A percentile compares a stretch with the other conserved stretches of the same genome.
These are phyloP conservation scores for Hydractinia symbiolongicarpus DNA, from an alignment of 30 jellyfish, hydroid and myxozoan species.

Conservation along the genomic window DNA sequence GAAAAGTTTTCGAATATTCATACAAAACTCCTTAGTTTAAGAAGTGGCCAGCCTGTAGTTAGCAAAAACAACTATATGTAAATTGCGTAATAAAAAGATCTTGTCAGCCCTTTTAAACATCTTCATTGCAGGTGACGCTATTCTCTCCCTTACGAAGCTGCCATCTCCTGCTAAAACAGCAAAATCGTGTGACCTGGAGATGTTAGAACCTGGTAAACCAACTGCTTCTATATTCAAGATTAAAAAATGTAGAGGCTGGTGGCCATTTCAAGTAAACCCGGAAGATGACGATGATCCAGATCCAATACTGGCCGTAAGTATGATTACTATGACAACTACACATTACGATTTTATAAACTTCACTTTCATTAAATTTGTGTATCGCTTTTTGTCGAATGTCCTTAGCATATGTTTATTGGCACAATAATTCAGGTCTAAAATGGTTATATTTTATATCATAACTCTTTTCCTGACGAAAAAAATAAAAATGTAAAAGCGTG, in stretches of 20 bases:
- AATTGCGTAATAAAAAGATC: neutral
- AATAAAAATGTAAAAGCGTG: no score
- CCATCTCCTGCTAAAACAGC: constrained; percentile 90
- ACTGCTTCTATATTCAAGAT: constrained; percentile 69
- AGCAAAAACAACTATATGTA: neutral
- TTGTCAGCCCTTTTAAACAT: neutral
- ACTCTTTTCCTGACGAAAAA: no score
- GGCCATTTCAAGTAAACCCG: constrained; percentile 86
- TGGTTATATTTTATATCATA: no score
- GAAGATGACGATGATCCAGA: constrained; percentile 96
- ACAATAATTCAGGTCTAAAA: no score
- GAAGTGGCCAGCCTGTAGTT: no score
- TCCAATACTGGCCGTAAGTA: constrained; percentile 72
- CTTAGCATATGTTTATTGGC: neutral
- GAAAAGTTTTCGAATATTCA: no score
- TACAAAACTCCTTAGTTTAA: no score
- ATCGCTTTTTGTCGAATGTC: neutral
- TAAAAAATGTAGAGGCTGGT: constrained; percentile 89
- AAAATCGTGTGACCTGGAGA: constrained; percentile 50
- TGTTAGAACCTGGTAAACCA: constrained; percentile 33
- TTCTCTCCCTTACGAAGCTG: constrained; percentile 45
- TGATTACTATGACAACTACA: neutral
- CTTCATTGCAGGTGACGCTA: constrained; percentile 61
- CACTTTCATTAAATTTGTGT: neutral
- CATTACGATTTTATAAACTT: neutral